phyloP scores from a whole-genome alignment of 2,797 vertebrate species.

The Muscicapa comitata region DNA sequence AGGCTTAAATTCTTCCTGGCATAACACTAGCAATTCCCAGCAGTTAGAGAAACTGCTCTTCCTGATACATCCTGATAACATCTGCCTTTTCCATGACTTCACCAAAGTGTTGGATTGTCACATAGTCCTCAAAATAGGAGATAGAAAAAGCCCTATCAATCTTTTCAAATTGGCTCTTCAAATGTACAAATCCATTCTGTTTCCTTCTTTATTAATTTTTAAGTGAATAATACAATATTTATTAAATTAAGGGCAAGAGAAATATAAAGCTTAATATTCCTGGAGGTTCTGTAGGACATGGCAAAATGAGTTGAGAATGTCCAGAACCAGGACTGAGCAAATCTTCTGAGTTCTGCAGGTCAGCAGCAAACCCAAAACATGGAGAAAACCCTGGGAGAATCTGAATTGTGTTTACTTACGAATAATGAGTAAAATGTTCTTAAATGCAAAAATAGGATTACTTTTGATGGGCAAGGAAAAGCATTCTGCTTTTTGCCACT shows the following conservation, averaged over 20 bases:
- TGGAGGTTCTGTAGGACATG: neutral
- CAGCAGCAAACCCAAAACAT: neutral
- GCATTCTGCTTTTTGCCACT: neutral
- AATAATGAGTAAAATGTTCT: neutral
- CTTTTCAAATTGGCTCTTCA: slow-evolving; percentile 22
- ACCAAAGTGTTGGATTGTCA: neutral
- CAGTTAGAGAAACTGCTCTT: neutral
- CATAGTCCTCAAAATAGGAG: neutral
- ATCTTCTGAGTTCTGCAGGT: neutral
- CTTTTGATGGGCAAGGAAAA: neutral
- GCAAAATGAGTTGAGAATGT: neutral
- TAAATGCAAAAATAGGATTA: neutral
- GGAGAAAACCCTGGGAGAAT: neutral
- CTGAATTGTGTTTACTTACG: neutral
- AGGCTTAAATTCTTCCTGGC: neutral
- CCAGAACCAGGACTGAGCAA: neutral
- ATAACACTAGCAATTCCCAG: neutral
- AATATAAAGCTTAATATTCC: neutral
- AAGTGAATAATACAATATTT: neutral
- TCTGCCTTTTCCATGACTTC: neutral
- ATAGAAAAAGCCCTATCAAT: neutral
- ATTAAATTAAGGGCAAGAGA: neutral
- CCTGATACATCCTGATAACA: neutral
- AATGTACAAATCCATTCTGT: neutral
- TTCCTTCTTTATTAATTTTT: neutral